Base-by-base conservation (phyloP, 2,888 invertebrate genomes). In the Itoplectis maculator region DNA sequence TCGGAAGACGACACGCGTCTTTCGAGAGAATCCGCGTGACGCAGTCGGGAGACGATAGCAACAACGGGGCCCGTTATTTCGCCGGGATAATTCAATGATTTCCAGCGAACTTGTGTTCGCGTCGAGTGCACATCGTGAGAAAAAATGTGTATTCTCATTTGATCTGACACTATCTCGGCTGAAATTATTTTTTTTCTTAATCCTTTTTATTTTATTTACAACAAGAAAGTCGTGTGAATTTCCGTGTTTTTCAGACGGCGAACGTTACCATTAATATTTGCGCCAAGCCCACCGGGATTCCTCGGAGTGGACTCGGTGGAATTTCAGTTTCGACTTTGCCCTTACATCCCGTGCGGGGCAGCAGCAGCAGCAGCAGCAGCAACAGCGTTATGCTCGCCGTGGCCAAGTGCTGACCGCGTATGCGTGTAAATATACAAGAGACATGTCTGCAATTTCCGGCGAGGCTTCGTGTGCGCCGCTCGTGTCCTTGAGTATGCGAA, bases 361-460 rank as follows among this genome's bases (percentile, higher is more conserved):
- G n/a, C n/a, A n/a, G n/a, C n/a, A n/a, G n/a, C n/a, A n/a, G n/a
- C n/a, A n/a, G n/a, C n/a, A n/a, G n/a, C n/a, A n/a, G n/a, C n/a
- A n/a, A n/a, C n/a, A n/a, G n/a, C 13, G 2, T 1, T 8, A 3
- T 2, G 15, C n/a, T 15, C n/a, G 20, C 51, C 29, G 29, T 29
- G 29, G 2, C 0, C 15, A 54, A 54, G 2, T 51, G 45, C 2
- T n/a, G n/a, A n/a, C 20, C 2, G 35, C 15, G 35, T 15, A 15
- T 35, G 59, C 35, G 59, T 59, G 35, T 23, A 54, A 20, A 54
- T 23, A 23, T 45, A 45, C 23, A 54, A 54, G 23, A 61, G 45
- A 35, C 63, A 59, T 66, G 59, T 51, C 66, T 9, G 77, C 77
- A 68, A 81, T 77, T 77, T 77, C 85, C 84, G 83, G 66, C 68